phyloP scores from a whole-genome alignment of 2,888 invertebrate species.

The Apotomis capreana region DNA sequence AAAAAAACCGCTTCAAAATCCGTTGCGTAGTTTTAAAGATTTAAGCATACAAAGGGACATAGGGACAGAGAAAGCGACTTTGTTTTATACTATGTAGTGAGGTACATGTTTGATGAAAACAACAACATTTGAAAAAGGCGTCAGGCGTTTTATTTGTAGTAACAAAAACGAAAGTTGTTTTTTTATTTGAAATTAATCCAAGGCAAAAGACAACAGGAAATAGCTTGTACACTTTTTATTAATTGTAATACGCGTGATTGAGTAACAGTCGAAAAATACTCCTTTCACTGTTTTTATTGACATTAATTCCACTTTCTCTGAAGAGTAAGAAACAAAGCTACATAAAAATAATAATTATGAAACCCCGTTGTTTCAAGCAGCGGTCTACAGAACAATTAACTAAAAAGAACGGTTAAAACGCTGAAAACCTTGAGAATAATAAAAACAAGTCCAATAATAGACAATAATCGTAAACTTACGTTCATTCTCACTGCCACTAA shows the following conservation, averaged over 20 bases:
- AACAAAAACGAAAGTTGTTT: background rate
- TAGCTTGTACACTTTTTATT: slow-evolving; percentile 10
- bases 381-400: background rate
- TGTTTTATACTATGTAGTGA: too few species aligned
- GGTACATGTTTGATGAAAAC: too few species aligned
- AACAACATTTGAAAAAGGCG: background rate
- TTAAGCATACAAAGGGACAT: too few species aligned
- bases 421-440: slow-evolving; percentile 27
- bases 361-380: background rate
- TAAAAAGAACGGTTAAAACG: background rate
- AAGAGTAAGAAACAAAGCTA: background rate
- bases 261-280: slow-evolving; percentile 20
- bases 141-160: background rate
- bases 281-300: slow-evolving; percentile 31
- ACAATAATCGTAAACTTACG: slow-evolving; percentile 15
- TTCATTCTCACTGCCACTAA: slow-evolving; percentile 27
- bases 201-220: slow-evolving; percentile 3
- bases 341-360: slow-evolving; percentile 11
- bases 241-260: slow-evolving; percentile 32
- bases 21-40: too few species aligned
- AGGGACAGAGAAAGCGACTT: too few species aligned
- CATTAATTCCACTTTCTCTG: slow-evolving; percentile 26
- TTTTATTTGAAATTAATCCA: background rate
- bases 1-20: too few species aligned
- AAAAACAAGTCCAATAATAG: background rate